Evolutionary conservation across 2,888 invertebrate species (phyloP), one percentile per base, ranked within the genome.

Genomic region (Luperina testacea): DNA sequence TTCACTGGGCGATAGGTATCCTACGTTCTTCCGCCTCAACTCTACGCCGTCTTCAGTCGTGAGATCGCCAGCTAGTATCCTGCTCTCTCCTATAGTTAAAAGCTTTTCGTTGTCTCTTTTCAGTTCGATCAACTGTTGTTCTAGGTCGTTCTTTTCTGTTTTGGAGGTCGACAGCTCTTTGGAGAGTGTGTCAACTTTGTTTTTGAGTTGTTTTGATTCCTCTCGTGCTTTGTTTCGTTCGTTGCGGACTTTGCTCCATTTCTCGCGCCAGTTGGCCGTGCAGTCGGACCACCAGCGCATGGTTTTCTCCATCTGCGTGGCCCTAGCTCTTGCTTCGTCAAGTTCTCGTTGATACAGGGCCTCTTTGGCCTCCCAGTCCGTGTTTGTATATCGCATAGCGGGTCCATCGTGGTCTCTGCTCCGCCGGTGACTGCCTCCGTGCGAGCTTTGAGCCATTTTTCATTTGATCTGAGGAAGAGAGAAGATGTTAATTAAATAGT

Each of bases 281-380:
- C 99, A 99, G 94, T 99, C 99, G 0, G 99, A 99, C 99, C 99
- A 99, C 99, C 99, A 99, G 80, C 99, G 97, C 99, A 99, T 99
- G 0, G 99, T 99, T 95, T 99, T 99, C 94, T 99, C 99, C 99
- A 99, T 99, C 95, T 99, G 99, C 0, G 99, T 98, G 27, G 99
- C 99, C 84, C 99, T 96, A 7, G 99, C 99, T 87, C 99, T 97
- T 0, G 99, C 99, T 92, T 99, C 99, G 92, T 99, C 99, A 86
- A 99, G 96, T 93, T 99, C 99, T 71, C 99, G 97, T 90, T 95
- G 96, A 88, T 95, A 96, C n/a, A 95, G 94, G 0, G 98, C 98
- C 95, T 98, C 98, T 93, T 98, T 98, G 70, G 98, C 98, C 93
- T 98, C 98, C 98, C 98, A 98, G 93, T 98, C 98, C 48, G 97